A percentile compares a stretch with the other conserved stretches of the same genome.
These are phyloP conservation scores for Aricia artaxerxes DNA, from an alignment of 2,888 invertebrate genomes.

Conservation along the genomic window DNA sequence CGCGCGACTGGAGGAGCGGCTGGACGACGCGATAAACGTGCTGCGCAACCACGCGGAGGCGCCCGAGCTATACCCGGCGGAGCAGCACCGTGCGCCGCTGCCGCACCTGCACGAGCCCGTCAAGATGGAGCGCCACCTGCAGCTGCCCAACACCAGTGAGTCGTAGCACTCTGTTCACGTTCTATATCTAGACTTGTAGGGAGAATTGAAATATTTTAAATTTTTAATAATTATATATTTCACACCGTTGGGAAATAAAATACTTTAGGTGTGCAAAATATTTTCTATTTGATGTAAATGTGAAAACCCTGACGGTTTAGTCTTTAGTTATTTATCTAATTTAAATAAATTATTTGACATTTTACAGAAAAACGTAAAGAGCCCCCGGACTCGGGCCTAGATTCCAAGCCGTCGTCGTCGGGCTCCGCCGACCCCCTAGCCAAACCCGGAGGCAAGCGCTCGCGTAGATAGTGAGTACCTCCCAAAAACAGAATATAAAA, in stretches of 20 bases:
- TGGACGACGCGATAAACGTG: slow-evolving; percentile 97
- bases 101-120: slow-evolving; percentile 81
- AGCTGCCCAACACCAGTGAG: slow-evolving; percentile 82
- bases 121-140: slow-evolving; percentile 82
- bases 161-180: slow-evolving; percentile 39
- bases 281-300: background rate
- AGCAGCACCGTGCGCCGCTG: slow-evolving; percentile 77
- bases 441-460: slow-evolving; percentile 81
- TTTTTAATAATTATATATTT: too few species aligned
- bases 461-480: slow-evolving; percentile 88
- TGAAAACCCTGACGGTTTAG: background rate
- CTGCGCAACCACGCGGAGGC: slow-evolving; percentile 96
- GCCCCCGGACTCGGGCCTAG: slow-evolving; percentile 85
- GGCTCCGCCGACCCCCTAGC: slow-evolving; percentile 64
- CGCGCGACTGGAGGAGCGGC: slow-evolving; percentile 95
- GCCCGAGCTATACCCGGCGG: slow-evolving; percentile 78
- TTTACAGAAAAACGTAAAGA: slow-evolving; percentile 89
- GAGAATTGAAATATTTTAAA: too few species aligned
- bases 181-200: background rate
- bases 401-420: slow-evolving; percentile 75
- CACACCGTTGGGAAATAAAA: too few species aligned
- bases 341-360: background rate
- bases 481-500: background rate
- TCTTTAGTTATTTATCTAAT: background rate
- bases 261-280: background rate